phyloP scores from a whole-genome alignment of 1,140 invertebrate genomes.

The Brachionus sp. region DNA sequence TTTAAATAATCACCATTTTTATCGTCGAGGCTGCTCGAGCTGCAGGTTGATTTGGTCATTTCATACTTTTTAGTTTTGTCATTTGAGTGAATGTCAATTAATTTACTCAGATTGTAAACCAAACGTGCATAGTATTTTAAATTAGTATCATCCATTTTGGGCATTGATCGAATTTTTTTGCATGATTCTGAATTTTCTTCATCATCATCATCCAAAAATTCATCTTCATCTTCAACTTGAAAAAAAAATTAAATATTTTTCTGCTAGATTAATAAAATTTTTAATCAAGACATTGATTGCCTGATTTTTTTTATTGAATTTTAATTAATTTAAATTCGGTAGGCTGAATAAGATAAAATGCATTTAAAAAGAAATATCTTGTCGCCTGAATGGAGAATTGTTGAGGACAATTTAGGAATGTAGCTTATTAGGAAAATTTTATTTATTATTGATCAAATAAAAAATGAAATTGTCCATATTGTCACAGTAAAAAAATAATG shows the following conservation, averaged over 20 bases:
- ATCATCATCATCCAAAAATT: slow-evolving; percentile 22
- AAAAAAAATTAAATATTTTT: background rate
- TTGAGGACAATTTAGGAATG: no score
- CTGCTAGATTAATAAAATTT: no score
- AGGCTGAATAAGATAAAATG: no score
- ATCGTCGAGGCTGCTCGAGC: background rate
- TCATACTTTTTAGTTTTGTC: background rate
- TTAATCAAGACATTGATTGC: no score
- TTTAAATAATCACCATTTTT: background rate
- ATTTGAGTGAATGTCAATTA: background rate
- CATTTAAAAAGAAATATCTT: no score
- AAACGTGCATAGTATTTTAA: slow-evolving; percentile 1
- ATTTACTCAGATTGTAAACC: background rate
- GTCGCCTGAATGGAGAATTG: no score
- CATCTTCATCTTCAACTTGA: slow-evolving; percentile 22
- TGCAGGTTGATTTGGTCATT: background rate
- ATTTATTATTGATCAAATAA: no score
- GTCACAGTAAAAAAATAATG: no score
- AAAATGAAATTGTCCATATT: no score
- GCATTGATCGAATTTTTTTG: background rate
- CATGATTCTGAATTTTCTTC: background rate
- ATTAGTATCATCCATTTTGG: background rate
- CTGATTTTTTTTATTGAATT: no score
- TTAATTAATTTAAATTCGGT: no score
- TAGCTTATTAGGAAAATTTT: no score